Evolutionary conservation across 2,797 vertebrate genomes (phyloP).

Genomic region (Amblyraja radiata): DNA sequence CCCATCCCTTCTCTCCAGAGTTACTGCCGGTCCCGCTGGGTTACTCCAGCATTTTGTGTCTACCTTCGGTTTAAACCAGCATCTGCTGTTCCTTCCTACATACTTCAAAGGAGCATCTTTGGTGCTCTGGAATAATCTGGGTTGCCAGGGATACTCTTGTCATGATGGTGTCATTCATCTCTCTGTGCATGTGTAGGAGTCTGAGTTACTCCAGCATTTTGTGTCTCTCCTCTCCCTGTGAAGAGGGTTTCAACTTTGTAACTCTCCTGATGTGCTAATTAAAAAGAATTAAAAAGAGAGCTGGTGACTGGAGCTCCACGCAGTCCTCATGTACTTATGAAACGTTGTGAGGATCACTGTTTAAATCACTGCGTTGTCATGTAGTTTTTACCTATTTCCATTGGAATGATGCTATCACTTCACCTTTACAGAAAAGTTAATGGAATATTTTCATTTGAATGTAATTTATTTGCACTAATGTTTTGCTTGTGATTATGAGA

Average conservation of each 20-base stretch:
- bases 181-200: no score
- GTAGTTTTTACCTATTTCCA: not conserved
- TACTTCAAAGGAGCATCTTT: not conserved
- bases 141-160: not conserved
- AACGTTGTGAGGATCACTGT: not conserved
- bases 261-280: not conserved
- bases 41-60: no score
- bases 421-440: not conserved
- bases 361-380: not conserved
- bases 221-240: not conserved
- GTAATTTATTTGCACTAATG: slow-evolving; percentile 18
- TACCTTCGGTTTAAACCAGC: no score
- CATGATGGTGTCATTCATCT: not conserved
- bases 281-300: not conserved
- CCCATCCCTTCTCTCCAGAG: no score
- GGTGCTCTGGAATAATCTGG: not conserved
- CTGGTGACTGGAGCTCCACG: not conserved
- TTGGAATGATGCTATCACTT: not conserved
- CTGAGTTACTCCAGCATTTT: no score
- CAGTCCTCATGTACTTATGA: not conserved
- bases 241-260: not conserved
- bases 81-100: no score
- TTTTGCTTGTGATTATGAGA: not conserved
- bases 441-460: not conserved
- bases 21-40: no score